Base-by-base conservation (phyloP, 2,113 vertebrate genomes). In the Dicerorhinus sumatrensis region DNA sequence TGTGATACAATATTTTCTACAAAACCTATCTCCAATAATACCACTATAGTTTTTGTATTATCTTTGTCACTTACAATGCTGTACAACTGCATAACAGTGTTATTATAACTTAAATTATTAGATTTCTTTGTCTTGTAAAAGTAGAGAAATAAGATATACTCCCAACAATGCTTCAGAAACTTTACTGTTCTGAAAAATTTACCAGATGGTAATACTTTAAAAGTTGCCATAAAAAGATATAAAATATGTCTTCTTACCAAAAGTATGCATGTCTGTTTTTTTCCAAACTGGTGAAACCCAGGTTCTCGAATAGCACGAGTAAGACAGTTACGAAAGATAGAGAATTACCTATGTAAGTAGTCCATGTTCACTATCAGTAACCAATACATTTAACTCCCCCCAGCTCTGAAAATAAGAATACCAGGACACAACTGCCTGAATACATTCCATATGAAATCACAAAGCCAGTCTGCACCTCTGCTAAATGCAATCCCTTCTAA, bases 101-200 rank as follows among this genome's bases (percentile, higher is more conserved):
- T 62, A 65, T 27, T 72, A 13, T 42, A 72, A 77, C 27, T 63
- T 81, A 77, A 88, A 63, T 94, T 42, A 91, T 31, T 85, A 31
- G 14, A 58, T 46, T 46, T 16, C 58, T 69, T 77, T 48, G 58
- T 89, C 73, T 85, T 86, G 3, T 75, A 60, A 87, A 90, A 85
- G 76, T 18, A 75, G 17, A 80, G 31, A 81, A 75, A 46, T 73
- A 33, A 60, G 6, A 85, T 39, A 10, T 10, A 73, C 20, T 77
- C n/a, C 48, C 31, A 76, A 92, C 10, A 70, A 60, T 7, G 3
- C 23, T 89, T 89, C 88, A 94, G 54, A 84, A 81, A 60, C 25
- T 62, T 36, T 51, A 82, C 54, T 77, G 36, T 96, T 92, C 81
- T 94, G 67, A 96, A 97, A 83, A 88, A 21, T 83, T 73, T 67